These are phyloP conservation scores for Sphenopsis melanotis DNA, from an alignment of 2,797 vertebrate species.

Conservation along the genomic window DNA sequence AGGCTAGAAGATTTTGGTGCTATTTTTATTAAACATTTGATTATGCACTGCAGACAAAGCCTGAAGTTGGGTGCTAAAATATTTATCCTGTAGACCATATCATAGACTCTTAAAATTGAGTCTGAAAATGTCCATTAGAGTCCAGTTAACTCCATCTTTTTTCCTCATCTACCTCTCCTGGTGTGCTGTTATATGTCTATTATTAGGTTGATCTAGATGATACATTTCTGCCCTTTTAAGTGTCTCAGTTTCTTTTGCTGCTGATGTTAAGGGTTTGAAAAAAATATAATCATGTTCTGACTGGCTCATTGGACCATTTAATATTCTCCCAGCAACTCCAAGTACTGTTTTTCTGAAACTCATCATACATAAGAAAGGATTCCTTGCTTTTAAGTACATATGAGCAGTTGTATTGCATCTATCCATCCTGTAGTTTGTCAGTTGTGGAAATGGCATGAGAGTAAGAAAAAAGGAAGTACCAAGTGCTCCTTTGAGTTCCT, in stretches of 20 bases:
- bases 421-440: not conserved
- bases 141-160: not conserved
- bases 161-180: not conserved
- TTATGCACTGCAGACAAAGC: not conserved
- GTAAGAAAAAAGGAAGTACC: not conserved
- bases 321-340: not conserved
- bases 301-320: not conserved
- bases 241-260: not conserved
- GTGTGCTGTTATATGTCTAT: not conserved
- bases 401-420: not conserved
- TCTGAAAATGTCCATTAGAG: not conserved
- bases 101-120: not conserved
- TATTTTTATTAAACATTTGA: not conserved
- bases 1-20: not conserved
- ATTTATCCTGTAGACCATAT: not conserved
- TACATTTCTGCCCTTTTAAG: not conserved
- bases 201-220: not conserved
- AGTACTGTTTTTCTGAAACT: not conserved
- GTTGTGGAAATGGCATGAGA: not conserved
- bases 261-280: not conserved
- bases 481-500: not conserved
- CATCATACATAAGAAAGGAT: not conserved
- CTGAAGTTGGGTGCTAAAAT: not conserved
- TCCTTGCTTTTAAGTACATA: not conserved
- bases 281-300: not conserved